Conservation (phyloP, 1,140 invertebrate species). For the Diorhabda carinulata region DNA sequence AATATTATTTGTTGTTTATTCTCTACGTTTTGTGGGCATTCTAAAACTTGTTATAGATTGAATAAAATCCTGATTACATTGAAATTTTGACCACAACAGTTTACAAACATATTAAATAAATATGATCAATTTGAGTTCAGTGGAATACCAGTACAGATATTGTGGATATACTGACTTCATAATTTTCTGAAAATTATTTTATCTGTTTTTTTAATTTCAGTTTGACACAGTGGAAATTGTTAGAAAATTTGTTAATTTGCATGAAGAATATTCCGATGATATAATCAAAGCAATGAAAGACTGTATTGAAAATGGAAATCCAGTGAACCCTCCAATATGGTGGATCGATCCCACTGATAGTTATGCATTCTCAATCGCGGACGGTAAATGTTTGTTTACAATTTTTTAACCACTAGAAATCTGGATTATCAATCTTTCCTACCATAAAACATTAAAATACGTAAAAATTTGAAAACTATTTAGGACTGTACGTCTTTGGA, state of each 20-base stretch:
- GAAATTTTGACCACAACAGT: too few relatives aligned
- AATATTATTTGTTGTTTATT: too few relatives aligned
- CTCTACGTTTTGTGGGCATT: too few relatives aligned
- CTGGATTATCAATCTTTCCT: too few relatives aligned
- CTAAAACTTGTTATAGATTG: too few relatives aligned
- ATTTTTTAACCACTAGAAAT: too few relatives aligned
- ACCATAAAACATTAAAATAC: too few relatives aligned
- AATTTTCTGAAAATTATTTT: neutral
- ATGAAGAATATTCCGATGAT: slow-evolving; percentile 60
- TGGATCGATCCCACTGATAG: slow-evolving; percentile 74
- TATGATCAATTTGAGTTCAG: neutral
- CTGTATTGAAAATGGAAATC: slow-evolving; percentile 61
- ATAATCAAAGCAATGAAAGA: slow-evolving; percentile 61
- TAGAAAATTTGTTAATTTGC: slow-evolving; percentile 50
- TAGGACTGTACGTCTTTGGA: too few relatives aligned
- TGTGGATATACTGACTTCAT: neutral
- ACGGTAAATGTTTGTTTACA: slow-evolving; percentile 20
- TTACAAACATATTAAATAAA: neutral
- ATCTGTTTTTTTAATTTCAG: slow-evolving; percentile 17
- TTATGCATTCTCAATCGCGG: slow-evolving; percentile 26
- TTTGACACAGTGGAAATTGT: slow-evolving; percentile 52
- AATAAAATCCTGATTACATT: too few relatives aligned
- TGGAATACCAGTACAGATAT: too few relatives aligned
- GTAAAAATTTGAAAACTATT: too few relatives aligned
- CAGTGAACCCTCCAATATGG: slow-evolving; percentile 87